Evolutionary conservation across 2,888 invertebrate species (phyloP).

Genomic region (Mamestra brassicae): DNA sequence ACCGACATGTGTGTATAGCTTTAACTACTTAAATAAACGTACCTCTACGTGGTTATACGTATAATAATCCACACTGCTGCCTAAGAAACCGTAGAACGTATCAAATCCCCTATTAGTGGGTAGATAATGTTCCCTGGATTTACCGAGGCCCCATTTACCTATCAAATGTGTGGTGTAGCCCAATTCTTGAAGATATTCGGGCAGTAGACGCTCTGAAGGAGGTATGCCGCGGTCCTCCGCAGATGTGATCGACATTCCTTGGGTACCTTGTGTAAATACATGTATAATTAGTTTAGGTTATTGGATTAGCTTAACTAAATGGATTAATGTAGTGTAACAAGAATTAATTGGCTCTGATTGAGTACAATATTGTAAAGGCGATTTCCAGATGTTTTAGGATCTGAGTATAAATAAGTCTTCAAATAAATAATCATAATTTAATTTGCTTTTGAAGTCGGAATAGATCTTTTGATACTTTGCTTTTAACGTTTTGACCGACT

Average conservation of each 20-base stretch:
- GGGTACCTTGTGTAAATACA: conserved; percentile 64
- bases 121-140: conserved; percentile 92
- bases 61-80: conserved; percentile 94
- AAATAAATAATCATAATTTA: not conserved
- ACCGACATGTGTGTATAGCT: not conserved
- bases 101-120: conserved; percentile 94
- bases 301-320: conserved; percentile 3
- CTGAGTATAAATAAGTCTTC: not conserved
- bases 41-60: conserved; percentile 90
- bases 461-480: too few species aligned
- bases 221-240: conserved; percentile 94
- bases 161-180: conserved; percentile 95
- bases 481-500: too few species aligned
- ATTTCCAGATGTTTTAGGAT: not conserved
- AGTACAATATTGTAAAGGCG: not conserved
- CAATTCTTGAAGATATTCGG: conserved; percentile 92
- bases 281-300: conserved; percentile 18
- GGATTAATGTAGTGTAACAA: not conserved
- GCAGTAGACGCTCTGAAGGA: conserved; percentile 92
- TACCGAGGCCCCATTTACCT: conserved; percentile 97
- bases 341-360: not conserved
- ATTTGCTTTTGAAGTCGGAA: not conserved
- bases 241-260: conserved; percentile 76
- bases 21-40: conserved; percentile 37
- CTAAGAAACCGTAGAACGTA: conserved; percentile 95